Evolutionary conservation across 2,113 vertebrate species (phyloP), one percentile per base, ranked within the genome.

Genomic region (Hassar affinis): DNA sequence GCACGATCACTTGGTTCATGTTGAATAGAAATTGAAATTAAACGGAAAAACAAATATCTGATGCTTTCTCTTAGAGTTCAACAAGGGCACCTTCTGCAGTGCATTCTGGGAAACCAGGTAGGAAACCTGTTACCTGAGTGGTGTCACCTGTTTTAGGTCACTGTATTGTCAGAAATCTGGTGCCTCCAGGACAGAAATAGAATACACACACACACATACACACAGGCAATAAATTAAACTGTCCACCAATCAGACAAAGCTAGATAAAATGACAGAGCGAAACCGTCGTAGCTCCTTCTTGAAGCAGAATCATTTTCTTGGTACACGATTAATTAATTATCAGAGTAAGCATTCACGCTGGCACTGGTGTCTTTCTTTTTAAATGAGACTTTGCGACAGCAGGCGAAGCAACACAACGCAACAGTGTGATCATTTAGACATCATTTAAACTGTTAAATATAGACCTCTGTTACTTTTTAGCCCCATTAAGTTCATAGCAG

Each of bases 401-500:
- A 12, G 74, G 30, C 17, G 20, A 38, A 35, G 74, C 74, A n/a
- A 56, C 51, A 33, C 42, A 51, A 52, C 30, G 71, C 51, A 20
- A 76, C 74, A 20, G 15, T 54, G 30, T 56, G 51, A 56, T 54
- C 72, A 54, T 54, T 76, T 76, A 20, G 4, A 22, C 10, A 77
- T 56, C 30, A 25, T 33, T 54, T 35, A 25, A 35, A 54, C 72
- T 76, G 49, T 35, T 56, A 77, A 76, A 35, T 76, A 76, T 56
- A 76, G 74, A 76, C 51, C 54, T 76, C 27, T n/a, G 54, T 75
- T 75, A 75, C 72, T 33, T 75, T 75, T 52, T 74, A 74, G 71
- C n/a, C 4, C 9, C 71, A 51, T 74, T 74, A 74, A 51, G n/a
- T 51, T 51, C 45, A 74, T 9, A 27, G 14, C 68, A 72, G 42